phyloP scores from a whole-genome alignment of 2,113 vertebrate species.

The Gallinago undulata region DNA sequence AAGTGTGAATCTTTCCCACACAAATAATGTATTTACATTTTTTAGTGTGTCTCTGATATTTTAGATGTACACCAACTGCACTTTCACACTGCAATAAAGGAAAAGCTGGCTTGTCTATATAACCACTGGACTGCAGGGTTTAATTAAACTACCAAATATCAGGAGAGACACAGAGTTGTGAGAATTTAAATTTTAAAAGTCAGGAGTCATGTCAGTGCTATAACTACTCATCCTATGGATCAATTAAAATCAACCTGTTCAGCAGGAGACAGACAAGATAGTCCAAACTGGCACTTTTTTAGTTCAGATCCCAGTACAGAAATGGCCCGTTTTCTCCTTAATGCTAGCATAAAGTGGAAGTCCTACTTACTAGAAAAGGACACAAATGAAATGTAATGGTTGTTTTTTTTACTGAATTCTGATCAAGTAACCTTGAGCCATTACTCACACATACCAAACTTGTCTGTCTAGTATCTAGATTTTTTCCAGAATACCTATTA shows the following conservation, averaged over 20 bases:
- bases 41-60: background rate
- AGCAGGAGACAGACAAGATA: background rate
- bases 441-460: background rate
- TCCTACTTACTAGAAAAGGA: background rate
- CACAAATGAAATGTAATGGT: background rate
- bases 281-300: too few relatives aligned
- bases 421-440: background rate
- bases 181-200: background rate
- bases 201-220: background rate
- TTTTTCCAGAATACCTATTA: background rate
- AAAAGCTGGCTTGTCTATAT: background rate
- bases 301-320: background rate
- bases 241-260: background rate
- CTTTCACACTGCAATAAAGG: background rate
- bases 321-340: background rate
- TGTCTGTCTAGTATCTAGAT: background rate
- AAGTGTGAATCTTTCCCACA: background rate
- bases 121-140: background rate
- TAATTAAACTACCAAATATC: background rate
- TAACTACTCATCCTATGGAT: background rate
- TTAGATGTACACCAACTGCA: background rate
- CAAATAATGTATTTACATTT: conserved; percentile 31
- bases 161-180: background rate
- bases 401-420: background rate
- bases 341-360: background rate